A percentile compares a stretch with the other conserved stretches of the same genome.
These are phyloP conservation scores for Dendroctonus ponderosae DNA, from an alignment of 1,140 invertebrate species.

Conservation along the genomic window DNA sequence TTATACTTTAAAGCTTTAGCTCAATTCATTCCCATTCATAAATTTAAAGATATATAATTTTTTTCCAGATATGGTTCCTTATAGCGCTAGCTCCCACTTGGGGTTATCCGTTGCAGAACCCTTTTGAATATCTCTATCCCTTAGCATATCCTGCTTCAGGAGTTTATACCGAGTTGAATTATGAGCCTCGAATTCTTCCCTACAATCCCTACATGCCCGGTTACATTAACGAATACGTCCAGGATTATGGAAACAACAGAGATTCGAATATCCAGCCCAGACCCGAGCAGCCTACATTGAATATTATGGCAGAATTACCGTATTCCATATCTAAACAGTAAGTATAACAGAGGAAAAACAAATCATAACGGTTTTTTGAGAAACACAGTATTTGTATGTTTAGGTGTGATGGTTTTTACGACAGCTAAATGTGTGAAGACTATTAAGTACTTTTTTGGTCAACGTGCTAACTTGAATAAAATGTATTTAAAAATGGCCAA, in stretches of 20 bases:
- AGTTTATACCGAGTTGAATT: constrained; percentile 8
- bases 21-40: no score
- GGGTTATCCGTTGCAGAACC: constrained; percentile 36
- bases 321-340: constrained; percentile 39
- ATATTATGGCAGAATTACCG: constrained; percentile 43
- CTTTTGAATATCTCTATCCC: constrained; percentile 26
- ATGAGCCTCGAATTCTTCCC: constrained; percentile 19
- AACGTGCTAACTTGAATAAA: background rate
- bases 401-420: background rate
- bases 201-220: constrained; percentile 23
- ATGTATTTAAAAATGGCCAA: background rate
- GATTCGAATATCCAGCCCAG: constrained; percentile 21
- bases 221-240: constrained; percentile 16
- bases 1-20: background rate
- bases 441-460: background rate
- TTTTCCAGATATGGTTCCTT: constrained; percentile 21
- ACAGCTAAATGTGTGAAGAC: background rate
- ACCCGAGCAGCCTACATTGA: constrained; percentile 36
- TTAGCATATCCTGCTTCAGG: constrained; percentile 26
- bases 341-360: background rate
- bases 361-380: background rate
- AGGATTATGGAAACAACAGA: constrained; percentile 24
- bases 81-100: constrained; percentile 6
- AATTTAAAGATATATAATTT: background rate
- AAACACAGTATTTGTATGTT: background rate